Evolutionary conservation across 2,797 vertebrate species (phyloP), one percentile per base, ranked within the genome.

Genomic region (Dicrostonyx torquatus): DNA sequence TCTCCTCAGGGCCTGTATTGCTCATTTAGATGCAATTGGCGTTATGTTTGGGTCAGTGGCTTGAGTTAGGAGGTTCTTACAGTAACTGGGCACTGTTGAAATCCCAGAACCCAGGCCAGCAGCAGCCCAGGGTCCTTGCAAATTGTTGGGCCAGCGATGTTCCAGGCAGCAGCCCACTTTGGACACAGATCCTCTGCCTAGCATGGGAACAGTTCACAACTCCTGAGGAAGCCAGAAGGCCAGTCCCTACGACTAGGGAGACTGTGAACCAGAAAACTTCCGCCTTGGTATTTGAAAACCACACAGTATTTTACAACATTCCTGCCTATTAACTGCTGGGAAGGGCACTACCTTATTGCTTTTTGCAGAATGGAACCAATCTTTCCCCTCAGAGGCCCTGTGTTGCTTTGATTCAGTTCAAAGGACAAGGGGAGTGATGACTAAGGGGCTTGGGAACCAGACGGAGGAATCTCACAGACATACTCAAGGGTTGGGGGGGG

Each of bases 401-500:
- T 89, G 80, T 83, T 90, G 93, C 97, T 98, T 98, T 97, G 97
- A 97, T 97, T 62, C 2, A 29, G 64, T 97, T 97, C 95, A 97
- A 97, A 97, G 98, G 97, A 94, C 89, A 96, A 97, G 94, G 96
- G 95, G 96, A 97, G 97, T 92, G 97, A 97, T 98, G 98, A 98
- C 97, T 98, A 96, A 97, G 90, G 92, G 78, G 79, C 97, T 98
- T 91, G 96, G 95, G 97, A 98, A 93, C 15, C 79, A 97, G 97
- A 96, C 97, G 9, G 89, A 88, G 93, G 94, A 94, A 62, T 97
- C 90, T 95, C 93, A 93, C 97, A 97, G 96, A 97, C 91, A 87
- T 79, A 88, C 84, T 94, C 85, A 79, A 94, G 89, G 87, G 22
- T 24, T 91, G 91, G 15, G 79, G 4, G 79, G 6, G 29, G 37